Evolutionary conservation across 2,888 invertebrate genomes (phyloP).

Genomic region (Omphaloscelis lunosa): DNA sequence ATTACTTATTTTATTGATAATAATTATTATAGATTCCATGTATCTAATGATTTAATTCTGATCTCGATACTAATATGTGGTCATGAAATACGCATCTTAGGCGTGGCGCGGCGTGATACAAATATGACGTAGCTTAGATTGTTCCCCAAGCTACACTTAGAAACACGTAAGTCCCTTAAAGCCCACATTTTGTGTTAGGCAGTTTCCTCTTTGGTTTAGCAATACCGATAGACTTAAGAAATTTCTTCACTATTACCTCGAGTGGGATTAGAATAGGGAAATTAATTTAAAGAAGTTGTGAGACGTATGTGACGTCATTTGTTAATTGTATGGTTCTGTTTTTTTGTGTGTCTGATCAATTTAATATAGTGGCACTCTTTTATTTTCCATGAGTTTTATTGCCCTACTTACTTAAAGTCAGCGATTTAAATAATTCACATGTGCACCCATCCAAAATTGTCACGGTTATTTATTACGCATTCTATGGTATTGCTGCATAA

Average conservation of each 20-base stretch:
- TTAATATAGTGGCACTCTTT: background rate
- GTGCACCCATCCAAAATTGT: conserved; percentile 39
- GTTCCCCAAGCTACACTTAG: conserved; percentile 66
- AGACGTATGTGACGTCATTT: background rate
- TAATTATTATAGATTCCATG: background rate
- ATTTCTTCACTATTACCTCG: conserved; percentile 40
- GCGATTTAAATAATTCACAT: conserved; percentile 32
- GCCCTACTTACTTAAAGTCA: conserved; percentile 1
- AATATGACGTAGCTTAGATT: conserved; percentile 41
- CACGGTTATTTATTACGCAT: conserved; percentile 58
- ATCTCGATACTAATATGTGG: background rate
- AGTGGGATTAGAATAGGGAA: conserved; percentile 26
- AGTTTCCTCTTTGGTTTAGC: conserved; percentile 47
- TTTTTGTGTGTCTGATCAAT: background rate
- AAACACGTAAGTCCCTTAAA: conserved; percentile 66
- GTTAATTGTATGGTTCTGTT: background rate
- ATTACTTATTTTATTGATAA: background rate
- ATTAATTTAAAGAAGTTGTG: conserved; percentile 13
- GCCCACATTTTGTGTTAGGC: conserved; percentile 50
- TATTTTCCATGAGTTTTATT: background rate
- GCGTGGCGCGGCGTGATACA: conserved; percentile 11
- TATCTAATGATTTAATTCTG: background rate
- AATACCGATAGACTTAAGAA: conserved; percentile 43
- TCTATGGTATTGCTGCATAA: conserved; percentile 66
- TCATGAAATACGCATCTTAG: background rate